Conservation (phyloP, 2,113 vertebrate genomes). For the Laticauda colubrina region DNA sequence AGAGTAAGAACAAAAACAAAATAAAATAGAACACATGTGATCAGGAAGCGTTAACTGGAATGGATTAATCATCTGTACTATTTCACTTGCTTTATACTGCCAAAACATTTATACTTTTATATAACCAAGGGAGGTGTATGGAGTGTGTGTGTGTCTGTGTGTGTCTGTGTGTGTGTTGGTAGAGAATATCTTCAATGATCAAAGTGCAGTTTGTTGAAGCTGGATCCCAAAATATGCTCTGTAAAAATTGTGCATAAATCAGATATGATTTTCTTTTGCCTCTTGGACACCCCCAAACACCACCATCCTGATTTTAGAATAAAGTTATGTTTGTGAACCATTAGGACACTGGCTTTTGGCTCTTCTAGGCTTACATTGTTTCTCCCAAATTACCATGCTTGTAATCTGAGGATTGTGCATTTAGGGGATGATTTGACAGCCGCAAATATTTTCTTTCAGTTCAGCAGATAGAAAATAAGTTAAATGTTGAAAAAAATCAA, state of each 20-base stretch:
- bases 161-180: not conserved
- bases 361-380: not conserved
- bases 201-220: not conserved
- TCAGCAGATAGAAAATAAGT: not conserved
- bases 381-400: not conserved
- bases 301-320: no score
- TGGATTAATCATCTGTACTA: not conserved
- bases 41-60: constrained; percentile 26
- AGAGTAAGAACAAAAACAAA: not conserved
- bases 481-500: not conserved
- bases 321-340: no score
- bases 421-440: not conserved
- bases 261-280: not conserved
- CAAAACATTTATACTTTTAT: not conserved
- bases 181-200: not conserved
- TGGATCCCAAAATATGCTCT: not conserved
- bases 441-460: not conserved
- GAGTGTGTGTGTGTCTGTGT: not conserved
- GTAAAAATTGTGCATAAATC: not conserved
- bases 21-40: not conserved
- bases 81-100: not conserved
- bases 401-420: not conserved
- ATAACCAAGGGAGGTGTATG: not conserved
- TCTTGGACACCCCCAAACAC: not conserved
- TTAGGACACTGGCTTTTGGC: not conserved